Percentiles rank a stretch among this genome's conserved stretches.
These are phyloP conservation scores for Quiscalus mexicanus DNA, from an alignment of 2,113 vertebrate genomes.

Conservation along the genomic window DNA sequence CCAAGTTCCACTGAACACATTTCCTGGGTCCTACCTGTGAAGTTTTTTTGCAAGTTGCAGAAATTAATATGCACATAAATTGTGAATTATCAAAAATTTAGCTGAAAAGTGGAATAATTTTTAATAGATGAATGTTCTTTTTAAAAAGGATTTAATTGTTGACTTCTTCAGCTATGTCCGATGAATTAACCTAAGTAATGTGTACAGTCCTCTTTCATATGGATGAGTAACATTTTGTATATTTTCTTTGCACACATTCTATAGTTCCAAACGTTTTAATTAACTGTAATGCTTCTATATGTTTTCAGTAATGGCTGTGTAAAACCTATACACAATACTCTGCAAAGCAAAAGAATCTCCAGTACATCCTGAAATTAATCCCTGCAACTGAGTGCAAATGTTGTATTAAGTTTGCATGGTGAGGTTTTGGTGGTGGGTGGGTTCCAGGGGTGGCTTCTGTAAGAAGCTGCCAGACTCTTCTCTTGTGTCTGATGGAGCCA, in stretches of 20 bases:
- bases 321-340: background rate
- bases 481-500: background rate
- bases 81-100: background rate
- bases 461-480: background rate
- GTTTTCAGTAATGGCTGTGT: background rate
- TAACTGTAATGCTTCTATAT: background rate
- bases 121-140: background rate
- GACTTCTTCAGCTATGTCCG: background rate
- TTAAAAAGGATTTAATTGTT: background rate
- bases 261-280: background rate
- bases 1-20: background rate
- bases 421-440: background rate
- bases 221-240: background rate
- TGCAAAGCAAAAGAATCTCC: background rate
- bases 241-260: background rate
- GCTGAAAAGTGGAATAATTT: background rate
- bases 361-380: background rate
- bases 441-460: background rate
- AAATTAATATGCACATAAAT: background rate
- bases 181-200: background rate
- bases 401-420: rapidly evolving
- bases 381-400: background rate
- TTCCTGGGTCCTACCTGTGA: background rate
- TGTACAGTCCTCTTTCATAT: background rate
- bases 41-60: background rate